Evolutionary conservation across 1,140 invertebrate species (phyloP), one percentile per base, ranked within the genome.

Genomic region (Saccostrea echinata): DNA sequence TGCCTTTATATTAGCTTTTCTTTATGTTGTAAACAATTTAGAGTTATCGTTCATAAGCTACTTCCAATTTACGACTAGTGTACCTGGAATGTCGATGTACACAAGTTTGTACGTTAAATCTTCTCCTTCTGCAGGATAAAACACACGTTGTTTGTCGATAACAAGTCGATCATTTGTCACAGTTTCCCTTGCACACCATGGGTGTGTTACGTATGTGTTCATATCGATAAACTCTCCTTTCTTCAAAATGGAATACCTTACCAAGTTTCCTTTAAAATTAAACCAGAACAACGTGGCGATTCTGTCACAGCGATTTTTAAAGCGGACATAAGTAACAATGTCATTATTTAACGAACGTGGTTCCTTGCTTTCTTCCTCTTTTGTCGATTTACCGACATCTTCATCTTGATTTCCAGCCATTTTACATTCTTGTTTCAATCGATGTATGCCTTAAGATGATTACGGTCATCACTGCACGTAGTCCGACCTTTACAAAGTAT

Each of bases 201-300:
- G 86, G 9, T 87, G 86, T n/a, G 86, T 87, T 55, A 64, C 86
- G 21, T 83, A 87, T 12, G 86, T 87, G 55, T 43, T 18, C 55
- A 87, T 87, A 13, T 83, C 55, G 1, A 87, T 83, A 64, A n/a
- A 51, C 24, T 87, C 61, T 3, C 57, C 57, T 27, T 84, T 18
- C 33, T 82, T 55, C 24, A 87, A 83, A 61, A 87, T 68, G 27
- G 53, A 55, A 21, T 87, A 87, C 24, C 81, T 87, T 21, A 87
- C 86, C 35, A 87, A 64, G 16, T 51, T 51, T 27, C 86, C 86
- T 84, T 87, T 61, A 27, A 83, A 87, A 13, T 87, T 64, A 43
- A 83, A 83, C 86, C 86, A 87, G 11, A 51, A 64, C 51, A 87
- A 61, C 8, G 86, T 83, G 11, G 55, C 86, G 24, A 52, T 87